Base-by-base conservation (phyloP, 2,888 invertebrate genomes). In the Monoplex corrugatus region DNA sequence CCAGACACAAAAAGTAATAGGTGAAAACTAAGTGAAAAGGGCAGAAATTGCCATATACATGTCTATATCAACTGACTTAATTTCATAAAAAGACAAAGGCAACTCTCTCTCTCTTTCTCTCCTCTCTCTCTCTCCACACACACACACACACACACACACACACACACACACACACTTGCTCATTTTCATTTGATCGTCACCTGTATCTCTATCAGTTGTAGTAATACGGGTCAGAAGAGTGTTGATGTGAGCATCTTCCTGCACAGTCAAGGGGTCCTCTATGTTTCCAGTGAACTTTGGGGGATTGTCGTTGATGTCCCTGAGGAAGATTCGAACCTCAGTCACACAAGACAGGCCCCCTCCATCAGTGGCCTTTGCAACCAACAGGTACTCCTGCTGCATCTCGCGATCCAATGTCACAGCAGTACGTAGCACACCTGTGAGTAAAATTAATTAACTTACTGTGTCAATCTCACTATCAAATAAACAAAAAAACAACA, bases 231-330 rank as follows among this genome's bases (percentile, higher is more conserved):
- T 94, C 86, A 99, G 98, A 92, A 98, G 92, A 89, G 98, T 97
- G 90, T 98, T 98, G 86, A 98, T 97, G 32, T 97, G 97, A 63
- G 98, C 98, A 95, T 98, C 98, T 96, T 99, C 99, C 2, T 98
- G 97, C 90, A 99, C 98, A 96, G 98, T 98, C 96, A 99, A 98
- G 82, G 98, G 98, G 96, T 98, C 98, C 1, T 87, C 83, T 35
- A 91, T 82, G 0, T 98, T 98, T 92, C 97, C 97, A 93, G 97
- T 97, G 96, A 99, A 99, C 75, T 90, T 97, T 2, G 99, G 99
- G 23, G 98, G 98, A 95, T 98, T 98, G 97, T 99, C 99, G 96
- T 99, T 99, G 96, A 98, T 98, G 96, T 99, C 99, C 96, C 98
- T 96, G 89, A 99, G 98, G 89, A 97, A 97, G 93, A 99, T 97